Percentiles rank a stretch among this genome's conserved stretches.
These are phyloP conservation scores for Orius insidiosus DNA, from an alignment of 1,140 invertebrate species.

Conservation along the genomic window DNA sequence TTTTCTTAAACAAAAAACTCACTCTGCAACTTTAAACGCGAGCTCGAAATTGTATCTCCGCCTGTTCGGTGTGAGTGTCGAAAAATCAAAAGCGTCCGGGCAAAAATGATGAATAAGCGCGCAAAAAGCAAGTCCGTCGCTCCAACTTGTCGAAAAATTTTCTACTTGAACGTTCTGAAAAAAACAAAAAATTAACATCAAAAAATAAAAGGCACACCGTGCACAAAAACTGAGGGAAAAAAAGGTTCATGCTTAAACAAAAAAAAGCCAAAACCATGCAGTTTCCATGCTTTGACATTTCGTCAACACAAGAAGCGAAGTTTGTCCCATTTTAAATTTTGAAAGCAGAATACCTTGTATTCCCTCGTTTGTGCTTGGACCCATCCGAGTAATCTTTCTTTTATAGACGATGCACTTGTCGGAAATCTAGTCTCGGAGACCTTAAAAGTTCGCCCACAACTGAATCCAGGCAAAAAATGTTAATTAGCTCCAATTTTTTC, in stretches of 20 bases:
- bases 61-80: constrained; percentile 65
- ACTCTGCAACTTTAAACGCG: constrained; percentile 94
- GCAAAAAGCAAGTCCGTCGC: constrained; percentile 90
- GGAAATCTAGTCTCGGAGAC: not conserved
- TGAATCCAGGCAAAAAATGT: too few species aligned
- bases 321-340: too few species aligned
- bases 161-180: constrained; percentile 81
- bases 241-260: too few species aligned
- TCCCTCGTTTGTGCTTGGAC: constrained; percentile 88
- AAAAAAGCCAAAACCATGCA: too few species aligned
- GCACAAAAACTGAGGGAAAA: too few species aligned
- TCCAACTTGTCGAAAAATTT: constrained; percentile 94
- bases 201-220: not conserved
- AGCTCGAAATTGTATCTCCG: constrained; percentile 87
- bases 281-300: too few species aligned
- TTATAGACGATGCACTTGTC: constrained; percentile 72
- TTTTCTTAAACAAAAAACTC: too few species aligned
- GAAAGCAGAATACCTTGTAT: constrained; percentile 57
- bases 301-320: too few species aligned
- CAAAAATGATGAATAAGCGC: constrained; percentile 90
- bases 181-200: constrained; percentile 13
- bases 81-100: constrained; percentile 89
- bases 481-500: too few species aligned
- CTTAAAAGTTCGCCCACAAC: too few species aligned
- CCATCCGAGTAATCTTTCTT: constrained; percentile 90